Evolutionary conservation across 2,113 vertebrate species (phyloP).

Genomic region (Nibea coibor): DNA sequence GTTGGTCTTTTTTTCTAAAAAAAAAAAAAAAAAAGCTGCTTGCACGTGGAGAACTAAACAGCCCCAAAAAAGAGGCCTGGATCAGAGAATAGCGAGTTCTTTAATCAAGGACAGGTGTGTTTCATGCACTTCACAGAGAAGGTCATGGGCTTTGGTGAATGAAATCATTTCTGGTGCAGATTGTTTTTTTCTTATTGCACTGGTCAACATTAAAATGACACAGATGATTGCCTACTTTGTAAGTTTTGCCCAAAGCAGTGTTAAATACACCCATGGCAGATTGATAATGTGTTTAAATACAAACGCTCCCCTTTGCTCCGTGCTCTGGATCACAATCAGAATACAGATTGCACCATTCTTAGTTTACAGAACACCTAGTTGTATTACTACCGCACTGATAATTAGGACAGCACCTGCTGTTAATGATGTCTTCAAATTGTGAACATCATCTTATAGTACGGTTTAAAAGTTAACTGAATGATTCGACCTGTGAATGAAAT

Average conservation of each 20-base stretch:
- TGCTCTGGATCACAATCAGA: slow-evolving; percentile 11
- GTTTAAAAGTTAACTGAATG: not conserved
- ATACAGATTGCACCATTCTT: not conserved
- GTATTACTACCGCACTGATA: not conserved
- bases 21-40: slow-evolving; percentile 48
- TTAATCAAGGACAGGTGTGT: slow-evolving; percentile 14
- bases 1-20: slow-evolving; percentile 55
- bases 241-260: not conserved
- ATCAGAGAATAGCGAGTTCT: slow-evolving; percentile 19
- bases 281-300: slow-evolving; percentile 3
- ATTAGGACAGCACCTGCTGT: not conserved
- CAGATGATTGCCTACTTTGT: slow-evolving; percentile 7
- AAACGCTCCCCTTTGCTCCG: not conserved
- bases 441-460: not conserved
- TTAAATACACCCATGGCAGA: not conserved
- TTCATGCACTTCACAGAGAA: slow-evolving; percentile 11
- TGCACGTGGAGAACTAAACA: slow-evolving; percentile 51
- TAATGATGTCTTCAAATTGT: not conserved
- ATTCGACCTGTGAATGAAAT: not conserved
- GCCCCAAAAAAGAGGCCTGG: slow-evolving; percentile 29
- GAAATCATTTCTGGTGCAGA: slow-evolving; percentile 23
- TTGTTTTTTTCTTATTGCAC: not conserved
- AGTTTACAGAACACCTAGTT: not conserved
- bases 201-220: not conserved
- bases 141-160: slow-evolving; percentile 11